phyloP scores from a whole-genome alignment of 2,797 vertebrate genomes.

The Limnodromus scolopaceus region DNA sequence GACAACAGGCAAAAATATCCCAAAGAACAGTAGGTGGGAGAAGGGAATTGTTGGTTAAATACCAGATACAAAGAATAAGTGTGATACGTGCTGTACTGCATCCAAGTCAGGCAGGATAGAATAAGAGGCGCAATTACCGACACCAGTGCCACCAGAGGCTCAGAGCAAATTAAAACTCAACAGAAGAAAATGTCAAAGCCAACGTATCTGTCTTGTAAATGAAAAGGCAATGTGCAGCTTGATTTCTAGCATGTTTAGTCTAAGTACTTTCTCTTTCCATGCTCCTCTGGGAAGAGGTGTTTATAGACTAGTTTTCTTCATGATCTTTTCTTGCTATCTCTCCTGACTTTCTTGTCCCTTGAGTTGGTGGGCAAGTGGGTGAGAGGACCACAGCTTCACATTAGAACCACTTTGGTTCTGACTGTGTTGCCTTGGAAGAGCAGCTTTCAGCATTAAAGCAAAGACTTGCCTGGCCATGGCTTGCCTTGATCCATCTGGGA shows the following conservation, averaged over 20 bases:
- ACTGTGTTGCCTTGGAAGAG: not conserved
- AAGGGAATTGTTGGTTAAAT: not conserved
- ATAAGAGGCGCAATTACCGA: not conserved
- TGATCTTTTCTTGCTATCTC: not conserved
- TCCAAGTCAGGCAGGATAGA: not conserved
- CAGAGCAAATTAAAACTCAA: not conserved
- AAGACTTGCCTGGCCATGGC: not conserved
- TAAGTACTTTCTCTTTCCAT: not conserved
- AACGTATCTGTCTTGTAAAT: not conserved
- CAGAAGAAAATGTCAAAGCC: not conserved
- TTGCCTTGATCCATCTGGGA: not conserved
- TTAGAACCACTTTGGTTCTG: not conserved
- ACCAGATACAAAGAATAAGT: not conserved
- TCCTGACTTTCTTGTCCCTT: not conserved
- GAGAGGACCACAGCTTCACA: fast-evolving
- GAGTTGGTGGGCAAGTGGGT: not conserved
- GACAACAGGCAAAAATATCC: not conserved
- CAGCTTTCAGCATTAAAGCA: not conserved
- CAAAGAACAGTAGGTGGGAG: not conserved
- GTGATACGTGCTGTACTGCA: not conserved
- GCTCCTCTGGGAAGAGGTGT: not conserved
- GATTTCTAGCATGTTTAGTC: not conserved
- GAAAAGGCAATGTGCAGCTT: not conserved
- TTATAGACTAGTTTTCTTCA: not conserved
- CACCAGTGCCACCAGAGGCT: not conserved